These are phyloP conservation scores for Agonopterix arenella DNA, from an alignment of 2,888 invertebrate species.

Conservation along the genomic window DNA sequence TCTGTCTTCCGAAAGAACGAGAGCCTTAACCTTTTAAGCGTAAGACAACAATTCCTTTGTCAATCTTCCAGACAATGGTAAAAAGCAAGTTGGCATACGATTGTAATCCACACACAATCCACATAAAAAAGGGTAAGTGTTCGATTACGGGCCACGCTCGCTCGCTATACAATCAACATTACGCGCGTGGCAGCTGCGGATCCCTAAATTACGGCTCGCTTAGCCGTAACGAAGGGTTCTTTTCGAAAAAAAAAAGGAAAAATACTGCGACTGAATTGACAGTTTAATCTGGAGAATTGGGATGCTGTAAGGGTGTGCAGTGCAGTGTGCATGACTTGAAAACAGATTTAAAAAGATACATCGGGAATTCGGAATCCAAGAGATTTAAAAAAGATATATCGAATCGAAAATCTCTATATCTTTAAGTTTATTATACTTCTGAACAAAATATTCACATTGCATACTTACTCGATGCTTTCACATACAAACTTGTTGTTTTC, in stretches of 20 bases:
- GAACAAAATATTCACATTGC: too few species aligned
- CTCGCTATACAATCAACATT: slow-evolving; percentile 71
- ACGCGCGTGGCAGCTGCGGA: slow-evolving; percentile 65
- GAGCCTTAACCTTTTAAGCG: neutral
- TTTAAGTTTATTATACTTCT: too few species aligned
- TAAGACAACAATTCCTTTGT: neutral
- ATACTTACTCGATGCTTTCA: too few species aligned
- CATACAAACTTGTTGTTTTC: too few species aligned
- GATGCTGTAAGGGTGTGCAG: neutral
- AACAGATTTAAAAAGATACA: neutral
- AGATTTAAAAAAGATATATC: too few species aligned
- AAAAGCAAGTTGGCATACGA: slow-evolving; percentile 2
- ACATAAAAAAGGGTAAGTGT: slow-evolving; percentile 42
- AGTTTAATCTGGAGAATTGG: slow-evolving; percentile 55
- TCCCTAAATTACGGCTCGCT: slow-evolving; percentile 65
- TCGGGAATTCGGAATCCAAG: too few species aligned
- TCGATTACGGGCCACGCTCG: slow-evolving; percentile 38
- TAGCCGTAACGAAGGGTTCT: slow-evolving; percentile 56
- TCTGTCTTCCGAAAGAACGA: too few species aligned
- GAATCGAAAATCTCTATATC: too few species aligned
- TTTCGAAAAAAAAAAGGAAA: slow-evolving; percentile 32
- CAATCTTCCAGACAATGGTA: neutral
- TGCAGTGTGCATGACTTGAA: neutral
- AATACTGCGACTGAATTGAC: slow-evolving; percentile 57
- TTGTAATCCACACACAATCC: slow-evolving; percentile 28